phyloP scores from a whole-genome alignment of 2,888 invertebrate species.

The Pseudococcus longispinus region DNA sequence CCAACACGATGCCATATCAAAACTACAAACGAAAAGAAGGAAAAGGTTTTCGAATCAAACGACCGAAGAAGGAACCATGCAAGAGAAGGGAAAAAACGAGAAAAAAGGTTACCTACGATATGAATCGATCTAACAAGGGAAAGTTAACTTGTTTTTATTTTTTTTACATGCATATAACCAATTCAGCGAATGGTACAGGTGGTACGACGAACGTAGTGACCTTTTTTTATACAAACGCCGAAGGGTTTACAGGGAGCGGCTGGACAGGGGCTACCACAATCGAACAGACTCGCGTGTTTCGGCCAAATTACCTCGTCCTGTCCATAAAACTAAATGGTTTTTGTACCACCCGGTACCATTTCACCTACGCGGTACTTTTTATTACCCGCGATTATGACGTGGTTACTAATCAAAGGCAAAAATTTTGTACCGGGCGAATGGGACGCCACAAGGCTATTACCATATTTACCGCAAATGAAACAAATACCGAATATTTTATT shows the following conservation, averaged over 20 bases:
- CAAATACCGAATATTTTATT: constrained; percentile 22
- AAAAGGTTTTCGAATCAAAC: constrained; percentile 17
- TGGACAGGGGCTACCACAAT: constrained; percentile 53
- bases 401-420: constrained; percentile 32
- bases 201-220: constrained; percentile 49
- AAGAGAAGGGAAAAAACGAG: neutral
- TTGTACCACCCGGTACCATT: constrained; percentile 51
- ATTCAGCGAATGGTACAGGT: constrained; percentile 53
- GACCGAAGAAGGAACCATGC: neutral
- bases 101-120: constrained; percentile 40
- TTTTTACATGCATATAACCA: constrained; percentile 37
- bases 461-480: constrained; percentile 19
- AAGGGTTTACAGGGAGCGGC: constrained; percentile 40
- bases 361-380: constrained; percentile 41
- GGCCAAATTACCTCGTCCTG: constrained; percentile 53
- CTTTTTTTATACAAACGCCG: constrained; percentile 24
- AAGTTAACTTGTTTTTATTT: constrained; percentile 22
- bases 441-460: constrained; percentile 27
- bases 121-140: constrained; percentile 50
- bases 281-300: constrained; percentile 49
- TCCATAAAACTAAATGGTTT: constrained; percentile 47
- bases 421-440: constrained; percentile 11
- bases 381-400: constrained; percentile 38
- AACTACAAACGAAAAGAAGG: neutral
- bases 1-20: neutral